Conservation (phyloP, 2,888 invertebrate genomes). For the Cinara cedri region DNA sequence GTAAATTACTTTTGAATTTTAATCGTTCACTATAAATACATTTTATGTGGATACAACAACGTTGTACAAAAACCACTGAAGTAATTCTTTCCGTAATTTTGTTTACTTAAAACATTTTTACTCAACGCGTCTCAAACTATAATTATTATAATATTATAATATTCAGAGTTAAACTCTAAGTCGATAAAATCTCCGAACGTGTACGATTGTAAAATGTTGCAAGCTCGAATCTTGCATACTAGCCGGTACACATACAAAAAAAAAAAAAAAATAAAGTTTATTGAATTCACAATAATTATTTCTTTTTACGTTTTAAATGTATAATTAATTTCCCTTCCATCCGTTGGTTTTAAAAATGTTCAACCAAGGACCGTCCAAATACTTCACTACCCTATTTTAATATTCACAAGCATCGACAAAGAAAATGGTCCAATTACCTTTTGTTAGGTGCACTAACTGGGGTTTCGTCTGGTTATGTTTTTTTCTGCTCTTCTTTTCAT, state of each 20-base stretch:
- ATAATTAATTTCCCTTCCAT: slow-evolving; percentile 26
- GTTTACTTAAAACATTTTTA: no score
- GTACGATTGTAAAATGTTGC: background rate
- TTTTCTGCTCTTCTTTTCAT: slow-evolving; percentile 26
- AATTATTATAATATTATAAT: no score
- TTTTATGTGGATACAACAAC: no score
- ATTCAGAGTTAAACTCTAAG: no score
- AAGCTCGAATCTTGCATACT: background rate
- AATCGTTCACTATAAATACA: no score
- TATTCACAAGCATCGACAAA: slow-evolving; percentile 50
- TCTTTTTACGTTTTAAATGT: slow-evolving; percentile 13
- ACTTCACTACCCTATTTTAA: slow-evolving; percentile 32
- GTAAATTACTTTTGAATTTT: no score
- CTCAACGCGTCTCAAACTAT: no score
- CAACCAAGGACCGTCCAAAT: slow-evolving; percentile 20
- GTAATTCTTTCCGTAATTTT: no score
- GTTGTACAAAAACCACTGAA: no score
- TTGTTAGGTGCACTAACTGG: slow-evolving; percentile 41
- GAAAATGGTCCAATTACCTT: slow-evolving; percentile 55
- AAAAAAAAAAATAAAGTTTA: slow-evolving; percentile 4
- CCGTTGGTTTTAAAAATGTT: background rate
- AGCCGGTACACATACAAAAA: no score
- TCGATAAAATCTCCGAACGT: slow-evolving; percentile 3
- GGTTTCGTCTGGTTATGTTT: slow-evolving; percentile 39
- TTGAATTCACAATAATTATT: slow-evolving; percentile 21